Conservation (phyloP, 2,113 vertebrate species). For the Coptodon bakossiorum region DNA sequence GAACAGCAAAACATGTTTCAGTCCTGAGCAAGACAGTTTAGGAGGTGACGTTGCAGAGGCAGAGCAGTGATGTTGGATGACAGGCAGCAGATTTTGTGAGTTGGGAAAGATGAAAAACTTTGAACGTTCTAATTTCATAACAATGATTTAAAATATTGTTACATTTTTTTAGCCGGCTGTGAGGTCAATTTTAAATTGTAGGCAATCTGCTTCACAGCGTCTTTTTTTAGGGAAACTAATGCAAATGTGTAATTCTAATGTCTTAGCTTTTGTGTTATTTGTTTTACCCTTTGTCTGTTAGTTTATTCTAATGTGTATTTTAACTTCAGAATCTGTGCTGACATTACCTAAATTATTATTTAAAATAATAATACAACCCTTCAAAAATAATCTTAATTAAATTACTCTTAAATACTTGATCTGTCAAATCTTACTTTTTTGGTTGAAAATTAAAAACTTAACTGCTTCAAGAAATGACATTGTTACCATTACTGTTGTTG, state of each 20-base stretch:
- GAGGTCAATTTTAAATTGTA: not conserved
- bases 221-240: not conserved
- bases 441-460: not conserved
- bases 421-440: not conserved
- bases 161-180: not conserved
- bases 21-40: not conserved
- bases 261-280: not conserved
- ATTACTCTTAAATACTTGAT: not conserved
- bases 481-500: not conserved
- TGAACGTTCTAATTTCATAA: not conserved
- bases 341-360: not conserved
- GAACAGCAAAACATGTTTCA: not conserved
- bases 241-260: not conserved
- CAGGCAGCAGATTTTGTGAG: not conserved
- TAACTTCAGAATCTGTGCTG: not conserved
- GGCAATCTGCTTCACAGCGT: not conserved
- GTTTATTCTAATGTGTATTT: not conserved
- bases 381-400: not conserved
- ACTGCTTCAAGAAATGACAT: not conserved
- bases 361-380: not conserved
- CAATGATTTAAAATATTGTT: not conserved
- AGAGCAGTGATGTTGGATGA: not conserved
- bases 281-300: not conserved
- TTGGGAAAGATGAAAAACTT: not conserved
- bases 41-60: not conserved